Percentiles rank a stretch among this genome's conserved stretches.
These are phyloP conservation scores for Hetaerina americana DNA, from an alignment of 1,140 invertebrate genomes.

Conservation along the genomic window DNA sequence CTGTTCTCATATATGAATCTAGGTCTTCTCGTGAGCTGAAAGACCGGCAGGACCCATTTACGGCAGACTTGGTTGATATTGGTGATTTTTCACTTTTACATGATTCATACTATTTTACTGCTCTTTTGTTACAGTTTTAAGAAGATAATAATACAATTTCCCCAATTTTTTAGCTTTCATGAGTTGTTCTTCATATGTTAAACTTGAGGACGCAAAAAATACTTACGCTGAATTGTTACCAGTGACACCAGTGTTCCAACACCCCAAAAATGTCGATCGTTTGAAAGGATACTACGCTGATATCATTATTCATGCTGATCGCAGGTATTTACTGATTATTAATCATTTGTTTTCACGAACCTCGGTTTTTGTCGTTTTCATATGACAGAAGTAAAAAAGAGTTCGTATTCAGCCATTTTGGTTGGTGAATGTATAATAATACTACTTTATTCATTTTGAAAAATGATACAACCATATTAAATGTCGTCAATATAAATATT, in stretches of 20 bases:
- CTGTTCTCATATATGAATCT: slow-evolving; percentile 42
- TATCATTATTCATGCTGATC: slow-evolving; percentile 41
- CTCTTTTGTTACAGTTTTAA: neutral
- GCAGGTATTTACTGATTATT: slow-evolving; percentile 33
- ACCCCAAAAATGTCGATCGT: slow-evolving; percentile 33
- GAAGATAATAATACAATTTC: slow-evolving; percentile 2
- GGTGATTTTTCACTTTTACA: slow-evolving; percentile 23
- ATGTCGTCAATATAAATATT: too few relatives aligned
- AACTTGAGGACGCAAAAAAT: slow-evolving; percentile 29
- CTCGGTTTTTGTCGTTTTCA: too few relatives aligned
- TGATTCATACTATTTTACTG: neutral
- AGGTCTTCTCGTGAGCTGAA: slow-evolving; percentile 31
- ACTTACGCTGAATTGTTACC: slow-evolving; percentile 34
- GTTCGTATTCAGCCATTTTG: too few relatives aligned
- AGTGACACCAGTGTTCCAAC: slow-evolving; percentile 40
- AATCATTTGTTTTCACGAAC: slow-evolving; percentile 12
- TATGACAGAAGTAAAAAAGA: too few relatives aligned
- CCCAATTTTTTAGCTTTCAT: slow-evolving; percentile 38
- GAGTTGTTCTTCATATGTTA: slow-evolving; percentile 38
- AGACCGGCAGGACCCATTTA: slow-evolving; percentile 41
- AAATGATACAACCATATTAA: too few relatives aligned
- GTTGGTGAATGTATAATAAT: too few relatives aligned
- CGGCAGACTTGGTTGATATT: slow-evolving; percentile 36
- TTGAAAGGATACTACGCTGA: slow-evolving; percentile 44
- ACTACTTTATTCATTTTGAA: too few relatives aligned